These are phyloP conservation scores for Diglossa cyanea DNA, from an alignment of 2,797 vertebrate genomes.

Conservation along the genomic window DNA sequence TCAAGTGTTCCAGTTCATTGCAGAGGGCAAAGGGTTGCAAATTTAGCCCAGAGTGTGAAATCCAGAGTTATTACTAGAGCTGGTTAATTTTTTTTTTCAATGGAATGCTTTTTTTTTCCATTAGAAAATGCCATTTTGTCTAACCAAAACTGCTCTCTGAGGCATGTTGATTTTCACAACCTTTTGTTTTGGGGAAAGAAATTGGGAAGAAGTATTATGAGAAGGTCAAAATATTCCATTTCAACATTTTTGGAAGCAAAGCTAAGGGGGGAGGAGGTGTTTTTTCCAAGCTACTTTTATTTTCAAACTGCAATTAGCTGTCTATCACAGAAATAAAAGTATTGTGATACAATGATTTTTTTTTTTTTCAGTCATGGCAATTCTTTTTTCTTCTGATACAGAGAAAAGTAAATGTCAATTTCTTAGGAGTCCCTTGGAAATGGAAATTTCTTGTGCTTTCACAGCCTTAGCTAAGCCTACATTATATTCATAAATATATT, in stretches of 20 bases:
- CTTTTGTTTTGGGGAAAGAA: conserved; percentile 53
- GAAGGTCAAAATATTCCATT: conserved; percentile 69
- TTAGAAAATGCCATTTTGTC: conserved; percentile 49
- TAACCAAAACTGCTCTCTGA: conserved; percentile 52
- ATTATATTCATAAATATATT: neutral
- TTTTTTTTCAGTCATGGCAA: neutral
- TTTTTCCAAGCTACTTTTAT: conserved; percentile 45
- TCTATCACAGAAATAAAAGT: conserved; percentile 2
- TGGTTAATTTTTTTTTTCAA: conserved; percentile 37
- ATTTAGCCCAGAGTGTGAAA: conserved; percentile 60
- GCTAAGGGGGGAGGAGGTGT: neutral
- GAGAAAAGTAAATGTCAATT: neutral
- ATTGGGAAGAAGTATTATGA: conserved; percentile 42
- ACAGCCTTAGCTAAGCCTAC: neutral
- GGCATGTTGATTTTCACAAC: conserved; percentile 64
- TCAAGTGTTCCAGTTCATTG: conserved; percentile 33
- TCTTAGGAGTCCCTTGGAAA: neutral
- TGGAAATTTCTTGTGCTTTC: neutral
- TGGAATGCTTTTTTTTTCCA: conserved; percentile 55
- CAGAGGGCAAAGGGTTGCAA: conserved; percentile 22
- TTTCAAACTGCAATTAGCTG: conserved; percentile 11
- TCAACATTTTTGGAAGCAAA: conserved; percentile 37
- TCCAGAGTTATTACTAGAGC: conserved; percentile 35
- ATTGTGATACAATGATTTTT: neutral
- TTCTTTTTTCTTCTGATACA: neutral